phyloP scores from a whole-genome alignment of 23 tunicate species.

The Trididemnum miniatum region DNA sequence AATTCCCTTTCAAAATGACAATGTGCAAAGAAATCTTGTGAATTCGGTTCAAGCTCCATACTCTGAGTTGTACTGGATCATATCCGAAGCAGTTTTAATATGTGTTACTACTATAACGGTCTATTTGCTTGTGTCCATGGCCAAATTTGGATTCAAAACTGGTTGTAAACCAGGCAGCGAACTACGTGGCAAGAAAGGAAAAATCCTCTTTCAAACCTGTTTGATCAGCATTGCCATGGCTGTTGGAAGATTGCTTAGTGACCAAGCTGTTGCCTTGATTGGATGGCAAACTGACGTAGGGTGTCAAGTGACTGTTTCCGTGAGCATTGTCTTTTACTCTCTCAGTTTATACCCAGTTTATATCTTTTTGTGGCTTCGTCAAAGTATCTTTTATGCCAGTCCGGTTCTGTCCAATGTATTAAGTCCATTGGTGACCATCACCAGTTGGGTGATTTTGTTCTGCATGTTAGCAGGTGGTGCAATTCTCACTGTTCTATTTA shows the following conservation, averaged over 20 bases:
- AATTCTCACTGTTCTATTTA: constrained; percentile 57
- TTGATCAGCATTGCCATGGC: constrained; percentile 71
- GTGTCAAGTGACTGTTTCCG: constrained; percentile 57
- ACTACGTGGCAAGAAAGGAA: constrained; percentile 63
- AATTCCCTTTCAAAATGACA: too few species aligned
- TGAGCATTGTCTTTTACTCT: constrained; percentile 79
- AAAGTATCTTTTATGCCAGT: constrained; percentile 89
- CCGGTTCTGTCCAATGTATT: constrained; percentile 82
- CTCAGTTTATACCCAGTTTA: constrained; percentile 74
- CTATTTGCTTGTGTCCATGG: constrained; percentile 62
- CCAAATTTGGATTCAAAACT: constrained; percentile 49
- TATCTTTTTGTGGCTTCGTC: constrained; percentile 88
- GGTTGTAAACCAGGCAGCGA: constrained; percentile 80
- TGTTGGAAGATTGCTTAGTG: constrained; percentile 42
- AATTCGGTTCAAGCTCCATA: constrained; percentile 27
- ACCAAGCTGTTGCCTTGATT: constrained; percentile 66
- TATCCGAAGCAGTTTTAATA: constrained; percentile 40
- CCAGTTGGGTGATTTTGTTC: constrained; percentile 72
- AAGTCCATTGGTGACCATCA: constrained; percentile 65
- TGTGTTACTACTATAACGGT: constrained; percentile 50
- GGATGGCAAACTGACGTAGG: constrained; percentile 48
- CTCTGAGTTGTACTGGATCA: constrained; percentile 62
- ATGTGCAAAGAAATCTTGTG: too few species aligned
- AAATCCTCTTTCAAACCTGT: constrained; percentile 48
- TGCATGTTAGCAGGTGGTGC: constrained; percentile 67